Percentiles rank a stretch among this genome's conserved stretches.
These are phyloP conservation scores for Dysidea cf. avara DNA, from an alignment of 37 sponge, comb jelly and placozoan genomes.

Conservation along the genomic window DNA sequence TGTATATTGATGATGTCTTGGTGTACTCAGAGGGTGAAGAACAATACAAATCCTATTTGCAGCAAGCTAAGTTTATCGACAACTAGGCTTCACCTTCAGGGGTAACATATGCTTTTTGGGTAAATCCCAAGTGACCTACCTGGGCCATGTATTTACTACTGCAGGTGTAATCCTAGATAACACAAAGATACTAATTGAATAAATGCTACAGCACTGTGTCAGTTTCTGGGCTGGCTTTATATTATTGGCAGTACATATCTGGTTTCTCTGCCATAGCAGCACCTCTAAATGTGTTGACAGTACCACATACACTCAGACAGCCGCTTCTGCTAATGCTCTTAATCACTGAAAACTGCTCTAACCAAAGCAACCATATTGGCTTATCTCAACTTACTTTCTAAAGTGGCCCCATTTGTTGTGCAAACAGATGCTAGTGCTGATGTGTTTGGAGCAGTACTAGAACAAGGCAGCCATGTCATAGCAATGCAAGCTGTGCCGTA, in stretches of 20 bases:
- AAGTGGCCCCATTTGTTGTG: no score
- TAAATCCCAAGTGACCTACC: conserved; percentile 4
- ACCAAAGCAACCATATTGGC: conserved; percentile 1
- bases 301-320: not conserved
- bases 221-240: not conserved
- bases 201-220: no score
- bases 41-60: not conserved
- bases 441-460: no score
- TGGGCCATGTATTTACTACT: not conserved
- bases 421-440: no score
- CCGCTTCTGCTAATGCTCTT: not conserved
- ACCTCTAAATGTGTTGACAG: conserved; percentile 10
- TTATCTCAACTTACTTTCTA: not conserved
- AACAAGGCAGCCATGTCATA: no score
- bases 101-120: conserved; percentile 14
- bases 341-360: conserved; percentile 11
- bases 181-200: not conserved
- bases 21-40: not conserved
- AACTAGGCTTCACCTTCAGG: conserved; percentile 3
- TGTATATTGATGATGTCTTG: conserved; percentile 21
- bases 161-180: not conserved
- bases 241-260: not conserved
- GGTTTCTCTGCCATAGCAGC: conserved; percentile 1
- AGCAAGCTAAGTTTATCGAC: not conserved
- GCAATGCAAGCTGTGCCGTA: no score